phyloP scores from a whole-genome alignment of 2,113 vertebrate genomes.

The Tor tambroides region DNA sequence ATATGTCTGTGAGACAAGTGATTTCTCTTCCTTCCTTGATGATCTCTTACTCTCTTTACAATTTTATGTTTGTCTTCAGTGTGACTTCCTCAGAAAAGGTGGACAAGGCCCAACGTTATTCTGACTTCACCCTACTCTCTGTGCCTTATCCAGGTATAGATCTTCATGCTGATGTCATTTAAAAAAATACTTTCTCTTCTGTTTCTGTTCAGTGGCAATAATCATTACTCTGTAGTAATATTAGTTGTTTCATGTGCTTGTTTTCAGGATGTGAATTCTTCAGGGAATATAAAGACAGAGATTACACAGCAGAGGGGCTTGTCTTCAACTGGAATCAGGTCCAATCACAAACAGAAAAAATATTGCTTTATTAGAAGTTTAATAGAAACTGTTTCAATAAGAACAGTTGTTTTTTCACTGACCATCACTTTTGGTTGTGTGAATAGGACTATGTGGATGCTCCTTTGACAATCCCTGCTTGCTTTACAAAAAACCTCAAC shows the following conservation, averaged over 20 bases:
- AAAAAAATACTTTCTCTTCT: not conserved
- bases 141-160: conserved; percentile 95
- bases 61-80: conserved; percentile 68
- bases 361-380: not conserved
- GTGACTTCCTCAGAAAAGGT: conserved; percentile 98
- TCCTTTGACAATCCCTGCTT: conserved; percentile 89
- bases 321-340: conserved; percentile 99
- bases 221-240: not conserved
- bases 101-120: conserved; percentile 98
- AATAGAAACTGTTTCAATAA: not conserved
- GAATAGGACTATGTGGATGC: conserved; percentile 94
- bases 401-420: not conserved
- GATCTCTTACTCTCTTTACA: not conserved
- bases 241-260: not conserved
- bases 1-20: too few relatives aligned
- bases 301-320: conserved; percentile 95
- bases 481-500: conserved; percentile 87
- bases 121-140: conserved; percentile 96
- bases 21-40: too few relatives aligned
- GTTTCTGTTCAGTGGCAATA: not conserved
- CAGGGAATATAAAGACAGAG: conserved; percentile 96
- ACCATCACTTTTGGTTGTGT: not conserved
- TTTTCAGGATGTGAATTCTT: conserved; percentile 97
- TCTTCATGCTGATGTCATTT: not conserved
- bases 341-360: not conserved